These are phyloP conservation scores for Caenorhabditis zanzibari DNA, from an alignment of 2,888 invertebrate genomes.

Conservation along the genomic window DNA sequence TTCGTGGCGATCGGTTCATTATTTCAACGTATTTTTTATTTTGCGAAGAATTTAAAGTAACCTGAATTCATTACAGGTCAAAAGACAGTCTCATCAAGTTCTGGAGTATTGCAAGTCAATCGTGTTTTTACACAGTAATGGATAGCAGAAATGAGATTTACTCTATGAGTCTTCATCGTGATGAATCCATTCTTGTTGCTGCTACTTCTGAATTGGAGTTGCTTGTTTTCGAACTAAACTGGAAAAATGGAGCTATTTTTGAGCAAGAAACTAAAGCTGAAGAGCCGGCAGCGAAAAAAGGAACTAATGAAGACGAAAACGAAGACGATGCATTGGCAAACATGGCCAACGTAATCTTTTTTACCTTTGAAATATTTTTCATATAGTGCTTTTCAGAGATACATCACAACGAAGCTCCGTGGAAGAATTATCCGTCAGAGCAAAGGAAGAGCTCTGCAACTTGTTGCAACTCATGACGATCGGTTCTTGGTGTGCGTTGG, in stretches of 20 bases:
- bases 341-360: constrained; percentile 54
- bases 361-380: not conserved
- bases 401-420: constrained; percentile 89
- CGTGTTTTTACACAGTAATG: constrained; percentile 95
- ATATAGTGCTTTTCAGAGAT: constrained; percentile 85
- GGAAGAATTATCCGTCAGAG: constrained; percentile 91
- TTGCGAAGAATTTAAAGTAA: not conserved
- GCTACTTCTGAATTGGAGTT: constrained; percentile 92
- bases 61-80: constrained; percentile 85
- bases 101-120: constrained; percentile 96
- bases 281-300: constrained; percentile 47
- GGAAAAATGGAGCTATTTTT: constrained; percentile 70
- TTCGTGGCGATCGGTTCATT: constrained; percentile 84
- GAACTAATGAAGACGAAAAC: constrained; percentile 66
- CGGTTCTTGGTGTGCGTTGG: constrained; percentile 91
- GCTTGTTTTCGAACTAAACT: constrained; percentile 87
- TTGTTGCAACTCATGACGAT: constrained; percentile 89
- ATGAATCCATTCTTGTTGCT: constrained; percentile 91
- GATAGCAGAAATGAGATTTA: constrained; percentile 88
- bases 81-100: constrained; percentile 97
- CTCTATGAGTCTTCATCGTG: constrained; percentile 90
- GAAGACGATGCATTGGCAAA: constrained; percentile 50
- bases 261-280: constrained; percentile 53
- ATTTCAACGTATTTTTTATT: constrained; percentile 84
- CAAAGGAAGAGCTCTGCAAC: constrained; percentile 89